These are phyloP conservation scores for Todus mexicanus DNA, from an alignment of 2,797 vertebrate genomes.

Conservation along the genomic window DNA sequence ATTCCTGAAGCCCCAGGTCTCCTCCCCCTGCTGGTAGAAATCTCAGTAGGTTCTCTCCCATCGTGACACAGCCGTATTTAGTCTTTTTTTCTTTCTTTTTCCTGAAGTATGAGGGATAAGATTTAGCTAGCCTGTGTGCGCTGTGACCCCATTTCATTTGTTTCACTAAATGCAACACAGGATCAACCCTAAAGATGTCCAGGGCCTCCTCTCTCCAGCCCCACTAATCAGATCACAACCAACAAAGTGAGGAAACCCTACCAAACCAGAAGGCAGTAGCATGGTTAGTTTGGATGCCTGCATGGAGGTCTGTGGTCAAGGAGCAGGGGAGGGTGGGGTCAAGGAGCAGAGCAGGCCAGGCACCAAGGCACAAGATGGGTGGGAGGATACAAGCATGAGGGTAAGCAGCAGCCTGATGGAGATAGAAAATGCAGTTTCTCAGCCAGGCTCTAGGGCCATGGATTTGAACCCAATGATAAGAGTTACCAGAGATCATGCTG, in stretches of 20 bases:
- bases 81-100: background rate
- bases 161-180: background rate
- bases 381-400: background rate
- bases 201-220: background rate
- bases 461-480: background rate
- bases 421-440: background rate
- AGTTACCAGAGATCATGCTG: background rate
- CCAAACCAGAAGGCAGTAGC: background rate
- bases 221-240: background rate
- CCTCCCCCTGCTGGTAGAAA: constrained; percentile 17
- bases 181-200: background rate
- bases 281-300: background rate
- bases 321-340: background rate
- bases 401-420: background rate
- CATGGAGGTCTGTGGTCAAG: background rate
- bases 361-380: background rate
- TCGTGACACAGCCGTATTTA: background rate
- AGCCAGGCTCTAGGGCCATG: background rate
- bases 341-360: background rate
- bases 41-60: background rate
- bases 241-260: background rate
- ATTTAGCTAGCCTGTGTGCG: accelerated
- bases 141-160: background rate
- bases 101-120: background rate
- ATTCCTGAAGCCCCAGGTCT: background rate